These are phyloP conservation scores for Actinemys pallida DNA, from an alignment of 2,113 vertebrate genomes.

Conservation along the genomic window DNA sequence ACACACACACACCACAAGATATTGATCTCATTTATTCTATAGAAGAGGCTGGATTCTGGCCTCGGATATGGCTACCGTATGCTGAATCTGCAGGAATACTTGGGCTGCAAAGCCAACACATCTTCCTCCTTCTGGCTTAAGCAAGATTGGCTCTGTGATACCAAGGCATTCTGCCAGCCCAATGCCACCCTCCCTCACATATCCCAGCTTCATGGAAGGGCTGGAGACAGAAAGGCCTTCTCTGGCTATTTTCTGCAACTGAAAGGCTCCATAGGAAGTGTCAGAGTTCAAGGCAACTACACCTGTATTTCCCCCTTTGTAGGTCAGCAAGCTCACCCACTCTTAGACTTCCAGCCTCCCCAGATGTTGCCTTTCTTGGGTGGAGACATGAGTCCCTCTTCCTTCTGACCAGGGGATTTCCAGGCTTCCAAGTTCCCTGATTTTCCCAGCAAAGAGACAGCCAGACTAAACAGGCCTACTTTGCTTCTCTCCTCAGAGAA, in stretches of 20 bases:
- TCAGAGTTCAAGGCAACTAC: too few relatives aligned
- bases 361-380: too few relatives aligned
- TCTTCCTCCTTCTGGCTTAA: not conserved
- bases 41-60: not conserved
- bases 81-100: not conserved
- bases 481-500: too few relatives aligned
- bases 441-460: too few relatives aligned
- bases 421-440: too few relatives aligned
- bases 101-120: not conserved
- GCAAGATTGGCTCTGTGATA: not conserved
- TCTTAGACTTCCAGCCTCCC: too few relatives aligned
- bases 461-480: too few relatives aligned
- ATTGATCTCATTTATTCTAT: not conserved
- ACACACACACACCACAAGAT: not conserved
- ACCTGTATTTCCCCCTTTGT: too few relatives aligned
- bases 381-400: too few relatives aligned
- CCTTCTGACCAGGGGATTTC: too few relatives aligned
- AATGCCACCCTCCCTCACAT: rapidly evolving
- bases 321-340: too few relatives aligned
- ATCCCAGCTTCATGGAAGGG: not conserved
- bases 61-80: rapidly evolving
- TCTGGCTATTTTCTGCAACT: not conserved
- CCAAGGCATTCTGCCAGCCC: rapidly evolving
- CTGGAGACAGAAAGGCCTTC: not conserved
- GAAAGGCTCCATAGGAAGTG: not conserved